Evolutionary conservation across 2,888 invertebrate species (phyloP).

Genomic region (Didymodactylos carnosus): DNA sequence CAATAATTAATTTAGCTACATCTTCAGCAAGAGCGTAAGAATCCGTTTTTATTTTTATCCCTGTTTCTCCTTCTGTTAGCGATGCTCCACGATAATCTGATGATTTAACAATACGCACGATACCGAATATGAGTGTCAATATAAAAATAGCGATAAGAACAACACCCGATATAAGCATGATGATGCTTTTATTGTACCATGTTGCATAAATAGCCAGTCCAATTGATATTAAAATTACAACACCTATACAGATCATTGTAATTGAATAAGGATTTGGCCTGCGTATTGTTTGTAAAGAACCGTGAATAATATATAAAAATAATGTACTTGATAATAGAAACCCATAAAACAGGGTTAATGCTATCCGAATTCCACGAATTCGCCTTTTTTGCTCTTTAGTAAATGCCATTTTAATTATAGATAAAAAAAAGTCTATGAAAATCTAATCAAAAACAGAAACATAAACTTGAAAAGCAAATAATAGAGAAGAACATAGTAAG

Average conservation of each 20-base stretch:
- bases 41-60: no score
- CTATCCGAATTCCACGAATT: background rate
- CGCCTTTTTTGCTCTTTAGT: no score
- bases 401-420: background rate
- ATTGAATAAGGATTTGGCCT: background rate
- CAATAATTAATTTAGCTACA: background rate
- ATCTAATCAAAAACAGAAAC: no score
- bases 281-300: background rate
- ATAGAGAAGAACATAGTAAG: no score
- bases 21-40: background rate
- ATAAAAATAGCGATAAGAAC: background rate
- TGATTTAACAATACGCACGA: background rate
- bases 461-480: no score
- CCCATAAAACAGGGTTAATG: background rate
- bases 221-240: background rate
- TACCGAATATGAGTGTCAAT: background rate
- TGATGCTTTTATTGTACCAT: background rate
- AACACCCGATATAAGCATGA: background rate
- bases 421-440: no score
- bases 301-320: background rate
- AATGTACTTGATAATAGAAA: background rate
- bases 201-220: background rate
- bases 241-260: background rate
- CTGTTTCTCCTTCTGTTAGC: no score
- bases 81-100: background rate